Conservation (phyloP, 2,888 invertebrate genomes). For the Metacarcinus magister region DNA sequence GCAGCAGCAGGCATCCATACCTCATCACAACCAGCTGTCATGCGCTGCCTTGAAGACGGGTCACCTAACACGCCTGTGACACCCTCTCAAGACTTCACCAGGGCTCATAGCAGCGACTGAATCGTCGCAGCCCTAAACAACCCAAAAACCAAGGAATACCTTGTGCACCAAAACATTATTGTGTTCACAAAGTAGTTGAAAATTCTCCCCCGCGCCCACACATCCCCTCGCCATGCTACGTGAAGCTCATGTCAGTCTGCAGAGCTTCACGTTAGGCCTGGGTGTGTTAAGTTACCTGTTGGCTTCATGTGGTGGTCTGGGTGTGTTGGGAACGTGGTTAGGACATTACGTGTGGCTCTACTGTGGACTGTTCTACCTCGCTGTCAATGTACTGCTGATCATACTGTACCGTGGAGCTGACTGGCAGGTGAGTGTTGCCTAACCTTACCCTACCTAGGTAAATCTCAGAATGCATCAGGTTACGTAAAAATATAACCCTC, state of each 20-base stretch:
- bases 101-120: too few relatives aligned
- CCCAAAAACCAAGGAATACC: neutral
- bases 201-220: neutral
- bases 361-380: conserved; percentile 26
- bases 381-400: conserved; percentile 13
- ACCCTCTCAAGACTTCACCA: too few relatives aligned
- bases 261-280: conserved; percentile 62
- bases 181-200: too few relatives aligned
- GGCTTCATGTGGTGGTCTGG: conserved; percentile 40
- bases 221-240: conserved; percentile 32
- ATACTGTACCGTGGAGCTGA: conserved; percentile 2
- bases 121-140: too few relatives aligned
- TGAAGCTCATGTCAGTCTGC: conserved; percentile 60
- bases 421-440: conserved; percentile 48
- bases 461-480: too few relatives aligned
- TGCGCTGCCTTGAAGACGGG: too few relatives aligned
- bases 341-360: neutral
- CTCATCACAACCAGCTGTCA: too few relatives aligned
- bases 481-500: too few relatives aligned
- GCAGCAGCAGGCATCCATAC: too few relatives aligned
- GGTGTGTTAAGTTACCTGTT: conserved; percentile 57
- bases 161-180: neutral
- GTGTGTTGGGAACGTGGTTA: neutral
- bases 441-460: too few relatives aligned
- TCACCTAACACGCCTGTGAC: too few relatives aligned